Evolutionary conservation across 2,113 vertebrate genomes (phyloP), one percentile per base, ranked within the genome.

Genomic region (Scortum barcoo): DNA sequence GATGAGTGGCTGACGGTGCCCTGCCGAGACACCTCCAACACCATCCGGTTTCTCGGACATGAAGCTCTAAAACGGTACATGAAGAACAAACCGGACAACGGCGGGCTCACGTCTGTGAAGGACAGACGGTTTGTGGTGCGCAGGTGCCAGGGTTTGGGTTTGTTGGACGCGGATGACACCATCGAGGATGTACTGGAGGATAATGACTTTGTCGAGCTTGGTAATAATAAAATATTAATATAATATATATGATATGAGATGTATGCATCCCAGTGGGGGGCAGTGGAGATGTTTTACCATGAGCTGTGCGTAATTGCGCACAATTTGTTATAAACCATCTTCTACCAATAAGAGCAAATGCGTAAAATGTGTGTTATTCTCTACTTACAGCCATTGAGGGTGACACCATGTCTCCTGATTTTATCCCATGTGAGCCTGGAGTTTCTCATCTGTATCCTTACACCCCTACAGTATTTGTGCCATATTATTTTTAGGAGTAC

Each of bases 131-230:
- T 99, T 86, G 92, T 94, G 0, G 93, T 96, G 78, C 96, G 97
- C 71, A 95, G 97, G 77, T 99, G 98, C 89, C 98, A 99, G 87
- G 97, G 97, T 2, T 92, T 95, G 76, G 97, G 97, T 53, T 91
- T 99, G 90, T 72, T 99, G 93, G 98, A 99, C 89, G 91, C 92
- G 0, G 97, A 98, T 51, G 98, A 99, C 85, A 85, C 82, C 0
- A 93, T 99, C 20, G 96, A 96, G 16, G 96, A 96, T 86, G 97
- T 97, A 7, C 93, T 99, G 71, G 97, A 99, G 70, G 97, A 99
- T 91, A 99, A 99, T 38, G 98, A 99, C 78, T 99, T 99, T 84
- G 96, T 99, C 17, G 98, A 99, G 94, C 95, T 99, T 58, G 97
- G 98, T 99, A 96, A 97, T 93, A 78, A 72, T 26, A 4, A 5